Conservation (phyloP, 2,113 vertebrate species). For the Vidua chalybeata region DNA sequence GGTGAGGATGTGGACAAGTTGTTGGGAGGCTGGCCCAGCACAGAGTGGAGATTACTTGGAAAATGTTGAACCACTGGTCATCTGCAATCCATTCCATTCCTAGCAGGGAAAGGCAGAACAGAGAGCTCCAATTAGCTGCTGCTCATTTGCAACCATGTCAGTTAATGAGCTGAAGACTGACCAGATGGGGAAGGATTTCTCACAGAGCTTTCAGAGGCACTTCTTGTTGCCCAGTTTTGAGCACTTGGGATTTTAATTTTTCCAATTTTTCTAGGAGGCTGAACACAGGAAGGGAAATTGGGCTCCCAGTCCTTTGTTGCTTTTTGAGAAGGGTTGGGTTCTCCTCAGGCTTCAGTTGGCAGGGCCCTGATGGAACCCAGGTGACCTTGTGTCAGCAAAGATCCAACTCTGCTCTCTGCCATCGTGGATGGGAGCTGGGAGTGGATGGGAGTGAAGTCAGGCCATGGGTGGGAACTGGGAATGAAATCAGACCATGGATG, state of each 20-base stretch:
- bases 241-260: not conserved
- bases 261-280: not conserved
- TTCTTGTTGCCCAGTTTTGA: not conserved
- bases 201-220: not conserved
- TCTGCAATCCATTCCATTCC: not conserved
- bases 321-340: not conserved
- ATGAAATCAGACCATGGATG: too few species aligned
- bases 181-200: conserved; percentile 38
- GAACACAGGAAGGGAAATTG: not conserved
- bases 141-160: conserved; percentile 4
- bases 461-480: not conserved
- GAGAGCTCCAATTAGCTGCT: conserved; percentile 18
- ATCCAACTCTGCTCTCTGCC: not conserved
- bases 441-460: too few species aligned
- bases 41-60: not conserved
- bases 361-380: not conserved
- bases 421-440: not conserved
- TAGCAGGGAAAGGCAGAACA: not conserved
- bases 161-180: conserved; percentile 26
- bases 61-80: not conserved
- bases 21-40: not conserved
- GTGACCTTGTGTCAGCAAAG: not conserved
- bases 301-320: not conserved
- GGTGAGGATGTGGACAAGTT: not conserved
- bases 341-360: not conserved